Percentiles rank a stretch among this genome's conserved stretches.
Evolutionary conservation across 2,113 vertebrate genomes (phyloP).

Genomic region (Brienomyrus brachyistius): DNA sequence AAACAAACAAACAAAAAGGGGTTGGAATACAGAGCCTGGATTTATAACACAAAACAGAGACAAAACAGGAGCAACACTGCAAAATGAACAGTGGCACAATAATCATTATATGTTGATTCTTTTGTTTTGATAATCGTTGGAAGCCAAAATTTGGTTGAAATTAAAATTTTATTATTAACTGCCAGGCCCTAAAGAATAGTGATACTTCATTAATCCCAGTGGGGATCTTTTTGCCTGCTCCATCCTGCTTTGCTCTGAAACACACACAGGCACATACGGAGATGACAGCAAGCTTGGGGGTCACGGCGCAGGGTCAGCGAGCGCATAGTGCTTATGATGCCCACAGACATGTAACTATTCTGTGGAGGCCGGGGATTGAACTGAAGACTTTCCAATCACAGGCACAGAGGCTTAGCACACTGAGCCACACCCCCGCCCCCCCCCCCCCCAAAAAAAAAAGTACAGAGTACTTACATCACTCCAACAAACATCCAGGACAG

Average conservation of each 20-base stretch:
- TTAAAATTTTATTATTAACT: not conserved
- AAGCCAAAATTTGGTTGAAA: not conserved
- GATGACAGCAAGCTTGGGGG: no score
- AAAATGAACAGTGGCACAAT: not conserved
- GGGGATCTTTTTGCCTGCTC: not conserved
- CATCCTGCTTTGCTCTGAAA: not conserved
- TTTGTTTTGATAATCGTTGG: not conserved
- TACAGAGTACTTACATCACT: slow-evolving; percentile 74
- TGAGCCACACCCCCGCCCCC: not conserved
- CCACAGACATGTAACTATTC: not conserved
- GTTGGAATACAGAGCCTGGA: not conserved
- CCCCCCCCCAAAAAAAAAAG: not conserved
- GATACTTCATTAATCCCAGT: not conserved
- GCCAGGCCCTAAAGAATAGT: not conserved
- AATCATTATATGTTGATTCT: not conserved
- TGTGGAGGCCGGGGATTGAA: not conserved
- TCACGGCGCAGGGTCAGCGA: not conserved
- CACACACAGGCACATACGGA: not conserved
- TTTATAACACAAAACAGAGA: not conserved
- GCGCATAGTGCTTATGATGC: no score
- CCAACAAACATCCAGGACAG: slow-evolving; percentile 90
- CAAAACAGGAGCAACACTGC: not conserved
- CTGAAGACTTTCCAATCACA: not conserved
- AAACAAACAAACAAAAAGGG: not conserved
- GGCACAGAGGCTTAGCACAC: not conserved